Evolutionary conservation across 2,888 invertebrate genomes (phyloP), one percentile per base, ranked within the genome.

Genomic region (Globia sparganii): DNA sequence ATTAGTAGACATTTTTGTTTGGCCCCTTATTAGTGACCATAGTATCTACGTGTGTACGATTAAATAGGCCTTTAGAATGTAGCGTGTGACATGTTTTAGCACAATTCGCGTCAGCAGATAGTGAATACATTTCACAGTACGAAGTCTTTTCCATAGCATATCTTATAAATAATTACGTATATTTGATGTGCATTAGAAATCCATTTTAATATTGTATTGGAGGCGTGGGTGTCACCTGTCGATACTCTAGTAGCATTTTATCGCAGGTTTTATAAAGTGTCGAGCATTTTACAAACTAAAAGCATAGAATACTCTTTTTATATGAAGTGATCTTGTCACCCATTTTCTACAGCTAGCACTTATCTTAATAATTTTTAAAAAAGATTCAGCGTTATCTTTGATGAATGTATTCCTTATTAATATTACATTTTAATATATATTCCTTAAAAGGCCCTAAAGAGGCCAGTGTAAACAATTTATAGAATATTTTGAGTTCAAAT

Each of bases 1-100:
- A 73, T 94, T 92, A 92, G 94, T 92, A 92, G 91, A 92, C 87
- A 83, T 75, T 91, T 80, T 92, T 73, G 86, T 91, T 91, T 89
- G 91, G 92, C 92, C 93, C 90, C 74, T 89, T 88, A 84, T 83
- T 90, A 91, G 89, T 86, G 83, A 86, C 81, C 83, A 87, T 90
- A 90, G 86, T 78, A 85, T 83, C 77, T 86, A 81, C 84, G 72
- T 87, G 85, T 86, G 88, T 87, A 84, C 76, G 77, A 80, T 78
- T 83, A 81, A 73, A 76, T 87, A 86, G 80, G 56, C 76, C 72
- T 71, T 65, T 82, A 81, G 83, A 69, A 68, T 18, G 81, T 87
- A 90, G 87, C 66, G 68, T 76, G 78, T 74, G 72, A 81, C 66
- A 80, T 75, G 72, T 80, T 86, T 68, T 80, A 80, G 87, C 85